A percentile compares a stretch with the other conserved stretches of the same genome.
These are phyloP conservation scores for Auanema freiburgensis DNA, from an alignment of 2,888 invertebrate genomes.

Conservation along the genomic window DNA sequence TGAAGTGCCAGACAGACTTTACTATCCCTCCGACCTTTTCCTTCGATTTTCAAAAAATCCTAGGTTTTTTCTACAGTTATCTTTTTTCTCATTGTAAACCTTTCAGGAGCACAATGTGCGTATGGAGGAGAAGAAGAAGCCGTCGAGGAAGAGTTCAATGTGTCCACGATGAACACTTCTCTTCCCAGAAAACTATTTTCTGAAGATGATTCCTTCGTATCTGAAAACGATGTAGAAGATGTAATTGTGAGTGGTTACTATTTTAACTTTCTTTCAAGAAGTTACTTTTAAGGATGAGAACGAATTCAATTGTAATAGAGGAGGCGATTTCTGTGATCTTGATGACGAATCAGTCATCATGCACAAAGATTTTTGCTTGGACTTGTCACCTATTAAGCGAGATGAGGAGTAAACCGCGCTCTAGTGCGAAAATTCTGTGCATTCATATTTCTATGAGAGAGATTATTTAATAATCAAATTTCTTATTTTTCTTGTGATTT, in stretches of 20 bases:
- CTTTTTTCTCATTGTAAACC: not conserved
- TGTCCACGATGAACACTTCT: conserved; percentile 16
- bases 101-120: conserved; percentile 11
- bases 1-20: conserved; percentile 27
- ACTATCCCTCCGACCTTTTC: conserved; percentile 30
- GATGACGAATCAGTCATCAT: too few relatives aligned
- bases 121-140: conserved; percentile 4
- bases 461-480: too few relatives aligned
- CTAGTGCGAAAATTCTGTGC: too few relatives aligned
- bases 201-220: conserved; percentile 7
- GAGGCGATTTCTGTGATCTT: too few relatives aligned
- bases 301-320: too few relatives aligned
- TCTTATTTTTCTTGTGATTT: too few relatives aligned
- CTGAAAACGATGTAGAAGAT: conserved; percentile 9
- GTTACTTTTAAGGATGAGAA: too few relatives aligned
- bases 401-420: too few relatives aligned
- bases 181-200: conserved; percentile 15
- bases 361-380: too few relatives aligned
- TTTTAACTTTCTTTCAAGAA: too few relatives aligned
- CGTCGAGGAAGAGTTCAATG: conserved; percentile 21
- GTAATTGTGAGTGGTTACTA: not conserved
- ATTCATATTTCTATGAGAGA: too few relatives aligned
- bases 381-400: too few relatives aligned
- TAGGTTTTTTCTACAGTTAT: not conserved
- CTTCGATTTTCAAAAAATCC: conserved; percentile 24